Percentiles rank a stretch among this genome's conserved stretches.
Conservation (phyloP, 2,797 vertebrate species). For the Enteromius unitaeniatus region DNA sequence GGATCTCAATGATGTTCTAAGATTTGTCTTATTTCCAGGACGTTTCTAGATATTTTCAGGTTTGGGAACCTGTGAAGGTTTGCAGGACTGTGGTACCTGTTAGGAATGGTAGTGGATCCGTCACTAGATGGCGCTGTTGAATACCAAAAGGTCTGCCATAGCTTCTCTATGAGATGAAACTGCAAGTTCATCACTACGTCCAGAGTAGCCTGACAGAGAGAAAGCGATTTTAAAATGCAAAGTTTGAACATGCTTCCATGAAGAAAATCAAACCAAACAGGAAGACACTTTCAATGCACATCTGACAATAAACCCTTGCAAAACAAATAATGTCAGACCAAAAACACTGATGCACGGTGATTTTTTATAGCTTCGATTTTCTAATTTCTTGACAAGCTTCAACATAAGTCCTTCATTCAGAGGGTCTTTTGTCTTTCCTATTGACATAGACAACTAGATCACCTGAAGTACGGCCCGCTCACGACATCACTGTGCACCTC, state of each 20-base stretch:
- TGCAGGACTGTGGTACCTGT: slow-evolving; percentile 78
- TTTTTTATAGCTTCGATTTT: background rate
- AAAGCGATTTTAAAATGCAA: background rate
- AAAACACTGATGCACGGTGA: background rate
- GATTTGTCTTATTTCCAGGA: background rate
- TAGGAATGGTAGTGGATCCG: slow-evolving; percentile 75
- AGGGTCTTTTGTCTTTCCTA: background rate
- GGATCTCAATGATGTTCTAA: background rate
- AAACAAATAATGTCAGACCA: background rate
- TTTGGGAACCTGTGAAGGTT: background rate
- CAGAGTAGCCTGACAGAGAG: slow-evolving; percentile 84
- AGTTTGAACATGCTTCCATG: background rate
- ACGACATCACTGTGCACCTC: background rate
- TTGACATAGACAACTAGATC: background rate
- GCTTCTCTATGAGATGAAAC: slow-evolving; percentile 96
- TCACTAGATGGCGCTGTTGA: slow-evolving; percentile 87
- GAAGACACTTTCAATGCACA: background rate
- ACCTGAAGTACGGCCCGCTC: slow-evolving; percentile 13
- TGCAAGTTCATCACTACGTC: slow-evolving; percentile 97
- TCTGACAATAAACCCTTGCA: background rate
- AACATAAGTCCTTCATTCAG: background rate
- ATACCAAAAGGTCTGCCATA: slow-evolving; percentile 98
- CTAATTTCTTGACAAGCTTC: background rate
- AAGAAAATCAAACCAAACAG: background rate
- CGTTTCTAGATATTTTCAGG: background rate